Conservation (phyloP, 2,113 vertebrate species). For the Seriola aureovittata region DNA sequence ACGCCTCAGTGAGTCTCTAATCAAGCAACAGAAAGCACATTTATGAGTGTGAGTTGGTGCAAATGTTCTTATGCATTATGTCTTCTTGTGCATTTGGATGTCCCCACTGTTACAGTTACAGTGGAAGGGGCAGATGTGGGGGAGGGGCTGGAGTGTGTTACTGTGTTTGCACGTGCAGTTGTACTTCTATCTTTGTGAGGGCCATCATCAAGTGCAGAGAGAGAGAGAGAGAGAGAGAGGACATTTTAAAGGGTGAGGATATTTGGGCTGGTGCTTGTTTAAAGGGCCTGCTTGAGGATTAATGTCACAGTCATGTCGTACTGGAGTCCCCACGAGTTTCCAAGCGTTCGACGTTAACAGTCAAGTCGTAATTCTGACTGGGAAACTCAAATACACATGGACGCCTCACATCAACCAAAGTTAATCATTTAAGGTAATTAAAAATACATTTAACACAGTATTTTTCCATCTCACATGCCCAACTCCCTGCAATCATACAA, state of each 20-base stretch:
- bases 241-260: background rate
- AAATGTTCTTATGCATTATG: constrained; percentile 29
- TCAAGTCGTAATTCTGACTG: too few species aligned
- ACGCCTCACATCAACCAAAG: too few species aligned
- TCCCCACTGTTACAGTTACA: constrained; percentile 23
- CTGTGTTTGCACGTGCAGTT: background rate
- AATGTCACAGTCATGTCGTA: background rate
- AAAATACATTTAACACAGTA: too few species aligned
- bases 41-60: constrained; percentile 35
- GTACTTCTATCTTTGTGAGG: background rate
- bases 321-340: background rate
- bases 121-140: constrained; percentile 25
- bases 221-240: background rate
- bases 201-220: background rate
- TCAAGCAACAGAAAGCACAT: constrained; percentile 66
- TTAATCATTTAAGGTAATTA: too few species aligned
- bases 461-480: too few species aligned
- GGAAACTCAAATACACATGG: too few species aligned
- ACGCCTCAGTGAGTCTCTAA: constrained; percentile 55
- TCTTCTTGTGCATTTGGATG: constrained; percentile 36
- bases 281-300: background rate
- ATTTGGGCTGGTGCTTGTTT: background rate
- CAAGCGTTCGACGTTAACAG: too few species aligned
- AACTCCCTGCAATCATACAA: too few species aligned
- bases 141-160: constrained; percentile 1